Percentiles rank a stretch among this genome's conserved stretches.
phyloP scores from a whole-genome alignment of 2,113 vertebrate genomes.

The Pomatostomus ruficeps region DNA sequence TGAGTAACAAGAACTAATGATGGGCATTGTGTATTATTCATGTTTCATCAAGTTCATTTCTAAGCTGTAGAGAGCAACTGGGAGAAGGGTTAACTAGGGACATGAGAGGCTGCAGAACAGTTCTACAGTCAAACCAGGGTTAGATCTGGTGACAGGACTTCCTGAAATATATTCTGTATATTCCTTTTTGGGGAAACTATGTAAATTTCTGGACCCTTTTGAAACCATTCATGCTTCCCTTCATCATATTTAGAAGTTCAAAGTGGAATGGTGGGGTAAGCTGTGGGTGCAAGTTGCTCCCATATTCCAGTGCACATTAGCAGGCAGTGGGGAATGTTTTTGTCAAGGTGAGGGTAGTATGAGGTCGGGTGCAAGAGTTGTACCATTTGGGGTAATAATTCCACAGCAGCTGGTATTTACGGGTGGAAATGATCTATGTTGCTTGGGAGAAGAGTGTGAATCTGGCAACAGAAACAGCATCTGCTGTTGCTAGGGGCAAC shows the following conservation, averaged over 20 bases:
- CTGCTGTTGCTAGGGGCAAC: not conserved
- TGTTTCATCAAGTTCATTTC: conserved; percentile 37
- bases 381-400: not conserved
- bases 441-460: not conserved
- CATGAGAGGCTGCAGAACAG: not conserved
- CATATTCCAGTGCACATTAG: not conserved
- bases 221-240: not conserved
- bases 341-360: not conserved
- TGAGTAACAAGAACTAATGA: conserved; percentile 53
- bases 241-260: not conserved
- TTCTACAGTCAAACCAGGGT: not conserved
- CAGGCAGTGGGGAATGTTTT: not conserved
- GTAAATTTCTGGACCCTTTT: not conserved
- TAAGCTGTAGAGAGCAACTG: not conserved
- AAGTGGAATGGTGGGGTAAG: not conserved
- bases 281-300: not conserved
- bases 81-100: conserved; percentile 44
- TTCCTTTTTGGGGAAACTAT: not conserved
- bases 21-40: conserved; percentile 35
- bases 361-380: not conserved
- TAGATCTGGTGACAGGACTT: not conserved
- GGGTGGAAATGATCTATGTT: not conserved
- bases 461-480: not conserved
- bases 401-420: not conserved
- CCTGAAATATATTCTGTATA: not conserved